These are phyloP conservation scores for Botrylloides violaceus DNA, from an alignment of 23 tunicate genomes.

Conservation along the genomic window DNA sequence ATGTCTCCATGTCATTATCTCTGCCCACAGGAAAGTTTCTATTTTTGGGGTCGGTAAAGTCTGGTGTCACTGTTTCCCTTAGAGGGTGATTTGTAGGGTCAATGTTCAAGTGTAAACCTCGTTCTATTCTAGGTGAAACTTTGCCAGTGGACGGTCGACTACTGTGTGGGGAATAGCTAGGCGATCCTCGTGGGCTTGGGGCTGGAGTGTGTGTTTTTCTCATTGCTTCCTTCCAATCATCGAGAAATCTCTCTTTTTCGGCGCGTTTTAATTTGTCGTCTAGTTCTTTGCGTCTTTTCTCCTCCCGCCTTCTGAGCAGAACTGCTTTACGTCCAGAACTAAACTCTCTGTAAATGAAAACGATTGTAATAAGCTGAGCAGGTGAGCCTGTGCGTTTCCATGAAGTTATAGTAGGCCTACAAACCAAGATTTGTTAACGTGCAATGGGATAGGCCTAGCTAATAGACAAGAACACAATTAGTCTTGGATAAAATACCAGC, in stretches of 20 bases:
- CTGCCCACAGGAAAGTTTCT: background rate
- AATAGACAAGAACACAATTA: too few species aligned
- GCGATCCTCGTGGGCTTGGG: slow-evolving; percentile 8
- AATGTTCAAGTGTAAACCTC: too few species aligned
- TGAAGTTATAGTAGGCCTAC: background rate
- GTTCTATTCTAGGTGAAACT: background rate
- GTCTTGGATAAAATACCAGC: too few species aligned
- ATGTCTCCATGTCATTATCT: background rate
- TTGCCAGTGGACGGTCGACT: slow-evolving; percentile 17
- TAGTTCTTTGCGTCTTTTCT: slow-evolving; percentile 16
- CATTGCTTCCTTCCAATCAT: slow-evolving; percentile 43
- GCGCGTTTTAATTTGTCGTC: slow-evolving; percentile 19
- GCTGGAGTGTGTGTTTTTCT: slow-evolving; percentile 21
- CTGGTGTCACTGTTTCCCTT: background rate
- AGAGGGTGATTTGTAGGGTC: too few species aligned
- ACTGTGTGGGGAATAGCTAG: slow-evolving; percentile 22
- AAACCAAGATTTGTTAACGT: too few species aligned
- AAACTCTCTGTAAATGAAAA: slow-evolving; percentile 52
- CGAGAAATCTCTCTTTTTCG: slow-evolving; percentile 28
- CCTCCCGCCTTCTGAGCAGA: slow-evolving; percentile 38
- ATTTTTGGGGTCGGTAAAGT: background rate
- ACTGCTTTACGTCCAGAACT: slow-evolving; percentile 37
- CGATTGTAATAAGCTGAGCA: too few species aligned
- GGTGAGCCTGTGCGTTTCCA: too few species aligned
- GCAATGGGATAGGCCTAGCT: too few species aligned